A percentile compares a stretch with the other conserved stretches of the same genome.
Evolutionary conservation across 1,140 invertebrate species (phyloP).

Genomic region (Anoplolepis gracilipes): DNA sequence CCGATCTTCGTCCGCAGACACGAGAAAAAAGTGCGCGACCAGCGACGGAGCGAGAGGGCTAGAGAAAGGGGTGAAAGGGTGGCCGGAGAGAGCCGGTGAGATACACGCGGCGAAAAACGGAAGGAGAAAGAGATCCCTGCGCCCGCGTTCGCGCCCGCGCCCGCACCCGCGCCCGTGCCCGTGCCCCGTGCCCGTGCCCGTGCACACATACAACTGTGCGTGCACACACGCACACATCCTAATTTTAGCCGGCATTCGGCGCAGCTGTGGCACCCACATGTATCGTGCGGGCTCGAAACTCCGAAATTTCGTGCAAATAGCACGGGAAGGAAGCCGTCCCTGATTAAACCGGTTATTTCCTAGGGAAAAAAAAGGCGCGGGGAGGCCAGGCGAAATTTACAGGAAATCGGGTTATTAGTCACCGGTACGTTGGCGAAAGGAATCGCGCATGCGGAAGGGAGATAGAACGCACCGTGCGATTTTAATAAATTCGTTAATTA

Average conservation of each 20-base stretch:
- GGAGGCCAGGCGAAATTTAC: conserved; percentile 68
- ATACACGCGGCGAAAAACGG: conserved; percentile 48
- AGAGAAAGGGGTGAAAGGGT: conserved; percentile 43
- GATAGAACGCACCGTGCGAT: conserved; percentile 26
- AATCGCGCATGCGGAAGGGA: conserved; percentile 44
- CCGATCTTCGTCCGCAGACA: conserved; percentile 76
- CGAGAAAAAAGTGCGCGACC: conserved; percentile 71
- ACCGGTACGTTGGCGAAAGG: conserved; percentile 51
- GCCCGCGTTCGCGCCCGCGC: conserved; percentile 20
- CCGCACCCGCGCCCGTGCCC: conserved; percentile 17
- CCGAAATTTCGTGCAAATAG: conserved; percentile 77
- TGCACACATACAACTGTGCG: neutral
- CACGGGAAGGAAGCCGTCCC: conserved; percentile 75
- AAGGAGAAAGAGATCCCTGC: conserved; percentile 48
- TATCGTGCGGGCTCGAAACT: conserved; percentile 76
- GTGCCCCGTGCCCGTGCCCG: conserved; percentile 24
- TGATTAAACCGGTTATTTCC: conserved; percentile 77
- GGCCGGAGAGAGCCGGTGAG: conserved; percentile 52
- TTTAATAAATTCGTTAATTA: conserved; percentile 64
- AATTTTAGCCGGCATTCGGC: conserved; percentile 80
- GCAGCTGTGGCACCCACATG: conserved; percentile 80
- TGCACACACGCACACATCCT: conserved; percentile 70
- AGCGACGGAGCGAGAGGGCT: conserved; percentile 46
- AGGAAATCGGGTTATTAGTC: conserved; percentile 77
- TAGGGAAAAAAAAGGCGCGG: conserved; percentile 67